A percentile compares a stretch with the other conserved stretches of the same genome.
Evolutionary conservation across 2,888 invertebrate genomes (phyloP).

Genomic region (Unio delphinus): DNA sequence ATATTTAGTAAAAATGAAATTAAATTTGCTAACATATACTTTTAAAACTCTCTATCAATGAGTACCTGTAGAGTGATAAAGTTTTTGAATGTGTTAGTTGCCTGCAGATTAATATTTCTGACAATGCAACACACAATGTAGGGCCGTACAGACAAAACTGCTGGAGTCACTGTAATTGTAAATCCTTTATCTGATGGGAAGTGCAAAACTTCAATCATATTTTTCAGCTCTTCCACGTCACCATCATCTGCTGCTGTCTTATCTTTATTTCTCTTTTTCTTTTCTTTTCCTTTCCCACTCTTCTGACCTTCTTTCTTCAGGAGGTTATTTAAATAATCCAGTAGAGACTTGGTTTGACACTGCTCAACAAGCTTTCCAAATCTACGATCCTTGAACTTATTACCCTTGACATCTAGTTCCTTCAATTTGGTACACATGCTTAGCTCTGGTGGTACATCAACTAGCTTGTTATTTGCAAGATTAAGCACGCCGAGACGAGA

Average conservation of each 20-base stretch:
- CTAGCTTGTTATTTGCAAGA: slow-evolving; percentile 80
- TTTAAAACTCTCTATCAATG: no score
- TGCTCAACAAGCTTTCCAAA: slow-evolving; percentile 82
- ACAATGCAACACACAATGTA: slow-evolving; percentile 84
- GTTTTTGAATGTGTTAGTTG: slow-evolving; percentile 79
- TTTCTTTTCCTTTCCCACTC: slow-evolving; percentile 38
- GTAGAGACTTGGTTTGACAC: slow-evolving; percentile 79
- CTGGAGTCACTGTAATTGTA: slow-evolving; percentile 50
- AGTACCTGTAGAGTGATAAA: slow-evolving; percentile 81
- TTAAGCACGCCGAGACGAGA: slow-evolving; percentile 81
- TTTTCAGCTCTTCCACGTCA: slow-evolving; percentile 71
- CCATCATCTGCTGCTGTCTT: slow-evolving; percentile 48
- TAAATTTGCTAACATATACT: no score
- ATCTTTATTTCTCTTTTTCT: slow-evolving; percentile 51
- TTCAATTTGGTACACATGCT: slow-evolving; percentile 82
- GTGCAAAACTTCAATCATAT: slow-evolving; percentile 58
- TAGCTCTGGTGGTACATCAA: slow-evolving; percentile 80
- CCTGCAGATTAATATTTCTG: slow-evolving; percentile 77
- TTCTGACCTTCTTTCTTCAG: slow-evolving; percentile 55
- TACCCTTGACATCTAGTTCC: slow-evolving; percentile 83
- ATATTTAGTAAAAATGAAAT: no score
- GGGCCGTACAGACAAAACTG: slow-evolving; percentile 78
- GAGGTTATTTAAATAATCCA: slow-evolving; percentile 81
- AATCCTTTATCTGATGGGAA: slow-evolving; percentile 68
- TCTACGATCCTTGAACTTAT: slow-evolving; percentile 82